Conservation (phyloP, 2,113 vertebrate genomes). For the Micromys minutus region DNA sequence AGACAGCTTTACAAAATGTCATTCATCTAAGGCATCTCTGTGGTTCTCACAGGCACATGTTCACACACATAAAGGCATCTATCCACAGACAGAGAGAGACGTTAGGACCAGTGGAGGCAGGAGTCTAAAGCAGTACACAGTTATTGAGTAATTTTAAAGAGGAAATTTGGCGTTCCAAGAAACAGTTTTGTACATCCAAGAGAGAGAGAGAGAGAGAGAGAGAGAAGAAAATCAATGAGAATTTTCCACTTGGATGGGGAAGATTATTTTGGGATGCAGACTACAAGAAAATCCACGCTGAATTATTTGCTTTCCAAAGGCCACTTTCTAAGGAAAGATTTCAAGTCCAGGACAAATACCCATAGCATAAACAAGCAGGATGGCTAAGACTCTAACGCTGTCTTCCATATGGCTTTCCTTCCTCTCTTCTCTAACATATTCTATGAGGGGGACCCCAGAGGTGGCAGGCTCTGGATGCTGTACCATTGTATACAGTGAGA, state of each 20-base stretch:
- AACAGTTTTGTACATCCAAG: conserved; percentile 57
- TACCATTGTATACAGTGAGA: background rate
- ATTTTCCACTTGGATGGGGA: conserved; percentile 50
- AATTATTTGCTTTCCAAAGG: conserved; percentile 59
- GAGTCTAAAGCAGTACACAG: conserved; percentile 47
- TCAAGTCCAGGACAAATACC: conserved; percentile 59
- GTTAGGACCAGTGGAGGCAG: background rate
- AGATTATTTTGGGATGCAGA: conserved; percentile 9
- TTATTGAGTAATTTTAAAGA: conserved; percentile 44
- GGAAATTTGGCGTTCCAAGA: conserved; percentile 41
- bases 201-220: background rate
- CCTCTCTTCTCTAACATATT: background rate
- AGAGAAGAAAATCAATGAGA: conserved; percentile 2
- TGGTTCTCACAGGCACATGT: conserved; percentile 35
- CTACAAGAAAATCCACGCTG: conserved; percentile 56
- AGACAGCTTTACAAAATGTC: conserved; percentile 59
- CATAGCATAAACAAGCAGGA: conserved; percentile 18
- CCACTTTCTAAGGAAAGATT: conserved; percentile 61
- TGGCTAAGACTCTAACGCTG: background rate
- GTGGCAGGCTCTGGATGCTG: background rate
- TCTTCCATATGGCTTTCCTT: background rate
- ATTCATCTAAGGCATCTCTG: conserved; percentile 60
- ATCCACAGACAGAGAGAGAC: conserved; percentile 41
- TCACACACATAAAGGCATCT: conserved; percentile 51
- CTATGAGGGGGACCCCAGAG: background rate